Evolutionary conservation across 2,888 invertebrate species (phyloP).

Genomic region (Lissocephala sabroskyi): DNA sequence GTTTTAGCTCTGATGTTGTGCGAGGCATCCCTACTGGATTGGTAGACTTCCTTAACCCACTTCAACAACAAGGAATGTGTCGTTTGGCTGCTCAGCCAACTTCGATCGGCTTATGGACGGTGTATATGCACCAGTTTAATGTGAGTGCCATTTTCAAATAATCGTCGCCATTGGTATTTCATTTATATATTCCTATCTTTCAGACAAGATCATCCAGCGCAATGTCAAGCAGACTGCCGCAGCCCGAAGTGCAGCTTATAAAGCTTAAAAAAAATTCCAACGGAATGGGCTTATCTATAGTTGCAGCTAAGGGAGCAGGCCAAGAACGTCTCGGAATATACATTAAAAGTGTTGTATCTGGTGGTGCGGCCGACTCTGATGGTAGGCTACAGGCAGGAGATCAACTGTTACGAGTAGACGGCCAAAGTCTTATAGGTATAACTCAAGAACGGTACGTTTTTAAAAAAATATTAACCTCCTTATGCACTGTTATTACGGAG

Average conservation of each 20-base stretch:
- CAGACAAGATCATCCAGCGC: constrained; percentile 79
- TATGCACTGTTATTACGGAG: too few relatives aligned
- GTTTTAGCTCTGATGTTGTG: constrained; percentile 97
- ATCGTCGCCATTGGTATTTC: neutral
- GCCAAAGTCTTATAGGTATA: constrained; percentile 91
- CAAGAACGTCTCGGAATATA: constrained; percentile 94
- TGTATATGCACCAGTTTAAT: constrained; percentile 85
- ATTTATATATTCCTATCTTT: too few relatives aligned
- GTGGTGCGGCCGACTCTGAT: constrained; percentile 93
- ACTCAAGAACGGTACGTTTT: constrained; percentile 80
- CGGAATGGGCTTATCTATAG: constrained; percentile 98
- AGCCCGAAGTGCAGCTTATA: constrained; percentile 87
- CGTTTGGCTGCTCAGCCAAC: constrained; percentile 92
- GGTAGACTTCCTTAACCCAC: constrained; percentile 87
- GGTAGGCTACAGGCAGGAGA: constrained; percentile 97
- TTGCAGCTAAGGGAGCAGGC: constrained; percentile 93
- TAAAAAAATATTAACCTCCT: too few relatives aligned
- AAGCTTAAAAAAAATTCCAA: constrained; percentile 94
- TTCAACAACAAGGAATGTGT: constrained; percentile 89
- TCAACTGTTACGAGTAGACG: constrained; percentile 96
- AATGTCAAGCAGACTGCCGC: constrained; percentile 77
- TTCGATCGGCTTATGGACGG: constrained; percentile 95
- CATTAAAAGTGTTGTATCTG: constrained; percentile 98
- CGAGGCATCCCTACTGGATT: constrained; percentile 94
- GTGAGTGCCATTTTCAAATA: too few relatives aligned